These are phyloP conservation scores for Drosophila nigricruria DNA, from an alignment of 2,888 invertebrate species.

Conservation along the genomic window DNA sequence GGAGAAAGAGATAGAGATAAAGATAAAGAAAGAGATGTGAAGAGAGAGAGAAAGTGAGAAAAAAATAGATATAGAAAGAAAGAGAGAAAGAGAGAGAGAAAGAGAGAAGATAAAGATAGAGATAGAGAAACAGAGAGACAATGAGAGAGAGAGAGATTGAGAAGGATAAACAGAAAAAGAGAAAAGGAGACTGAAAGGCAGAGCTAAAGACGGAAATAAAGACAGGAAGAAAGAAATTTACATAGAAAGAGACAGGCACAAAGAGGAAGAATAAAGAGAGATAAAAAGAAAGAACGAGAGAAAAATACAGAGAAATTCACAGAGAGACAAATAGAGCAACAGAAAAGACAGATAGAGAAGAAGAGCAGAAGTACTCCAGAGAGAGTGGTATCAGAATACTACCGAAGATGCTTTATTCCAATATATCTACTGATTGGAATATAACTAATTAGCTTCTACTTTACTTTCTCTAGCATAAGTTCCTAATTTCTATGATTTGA, in stretches of 20 bases:
- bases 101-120: background rate
- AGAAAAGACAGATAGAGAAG: background rate
- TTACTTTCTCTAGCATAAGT: background rate
- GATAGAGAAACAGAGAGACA: background rate
- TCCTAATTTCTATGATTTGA: background rate
- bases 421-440: too few species aligned
- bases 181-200: background rate
- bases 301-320: background rate
- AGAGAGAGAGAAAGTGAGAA: background rate
- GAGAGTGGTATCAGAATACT: too few species aligned
- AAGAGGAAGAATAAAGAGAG: background rate
- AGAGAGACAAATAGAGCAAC: too few species aligned
- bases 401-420: too few species aligned
- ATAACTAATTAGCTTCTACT: too few species aligned
- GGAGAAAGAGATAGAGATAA: background rate
- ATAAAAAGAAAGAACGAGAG: too few species aligned
- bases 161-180: too few species aligned
- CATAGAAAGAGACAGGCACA: background rate
- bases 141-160: background rate
- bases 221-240: too few species aligned
- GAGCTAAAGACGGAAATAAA: background rate
- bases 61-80: background rate
- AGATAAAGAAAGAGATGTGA: background rate
- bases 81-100: background rate
- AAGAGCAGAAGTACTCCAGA: too few species aligned